Percentiles rank a stretch among this genome's conserved stretches.
Conservation (phyloP, 2,113 vertebrate genomes). For the Corythoichthys haematopterus region DNA sequence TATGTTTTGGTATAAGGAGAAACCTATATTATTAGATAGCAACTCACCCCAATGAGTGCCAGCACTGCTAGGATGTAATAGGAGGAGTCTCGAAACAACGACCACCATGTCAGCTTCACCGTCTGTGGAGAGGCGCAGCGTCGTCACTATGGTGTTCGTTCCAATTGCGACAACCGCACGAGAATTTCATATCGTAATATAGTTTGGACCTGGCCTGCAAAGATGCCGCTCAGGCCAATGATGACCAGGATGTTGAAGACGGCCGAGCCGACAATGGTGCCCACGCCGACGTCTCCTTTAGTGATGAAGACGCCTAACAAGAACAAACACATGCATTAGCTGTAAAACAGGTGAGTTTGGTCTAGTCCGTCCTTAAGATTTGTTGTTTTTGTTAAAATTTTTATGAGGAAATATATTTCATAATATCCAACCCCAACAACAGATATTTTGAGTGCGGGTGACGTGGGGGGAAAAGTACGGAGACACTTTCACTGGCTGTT, state of each 20-base stretch:
- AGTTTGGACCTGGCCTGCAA: conserved; percentile 55
- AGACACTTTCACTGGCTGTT: too few species aligned
- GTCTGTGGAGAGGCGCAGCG: conserved; percentile 47
- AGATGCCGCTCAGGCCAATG: conserved; percentile 76
- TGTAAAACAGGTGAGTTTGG: too few species aligned
- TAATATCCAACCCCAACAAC: too few species aligned
- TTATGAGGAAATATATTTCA: too few species aligned
- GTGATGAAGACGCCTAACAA: conserved; percentile 76
- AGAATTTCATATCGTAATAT: background rate
- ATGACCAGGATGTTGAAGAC: conserved; percentile 80
- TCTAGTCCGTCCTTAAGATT: too few species aligned
- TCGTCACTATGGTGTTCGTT: background rate
- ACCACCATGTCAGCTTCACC: conserved; percentile 75
- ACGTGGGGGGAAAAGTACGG: too few species aligned
- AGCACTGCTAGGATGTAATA: conserved; percentile 76
- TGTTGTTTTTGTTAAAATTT: too few species aligned
- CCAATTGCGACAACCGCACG: background rate
- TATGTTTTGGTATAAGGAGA: too few species aligned
- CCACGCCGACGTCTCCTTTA: conserved; percentile 76
- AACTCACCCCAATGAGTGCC: conserved; percentile 73
- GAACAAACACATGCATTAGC: background rate
- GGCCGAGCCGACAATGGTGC: conserved; percentile 79
- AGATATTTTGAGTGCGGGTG: too few species aligned
- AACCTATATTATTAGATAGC: background rate
- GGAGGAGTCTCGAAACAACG: conserved; percentile 71